Evolutionary conservation across 1,140 invertebrate genomes (phyloP).

Genomic region (Telenomus remus): DNA sequence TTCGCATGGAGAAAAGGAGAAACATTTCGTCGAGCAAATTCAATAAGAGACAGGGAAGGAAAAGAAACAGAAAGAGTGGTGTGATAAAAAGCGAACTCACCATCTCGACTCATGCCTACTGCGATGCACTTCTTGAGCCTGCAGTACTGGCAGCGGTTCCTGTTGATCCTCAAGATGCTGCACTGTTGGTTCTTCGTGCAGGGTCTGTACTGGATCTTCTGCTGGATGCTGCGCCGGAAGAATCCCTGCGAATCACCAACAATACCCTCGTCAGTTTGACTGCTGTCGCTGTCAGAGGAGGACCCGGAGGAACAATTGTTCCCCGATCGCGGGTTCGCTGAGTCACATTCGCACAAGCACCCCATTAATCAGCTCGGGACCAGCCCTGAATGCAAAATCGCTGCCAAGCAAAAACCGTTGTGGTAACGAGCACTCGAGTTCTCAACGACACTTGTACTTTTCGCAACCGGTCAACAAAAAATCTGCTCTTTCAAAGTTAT

Average conservation of each 20-base stretch:
- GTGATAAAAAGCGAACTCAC: slow-evolving; percentile 78
- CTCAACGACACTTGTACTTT: too few species aligned
- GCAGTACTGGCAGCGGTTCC: slow-evolving; percentile 98
- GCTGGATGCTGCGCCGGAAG: slow-evolving; percentile 93
- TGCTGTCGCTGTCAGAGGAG: slow-evolving; percentile 68
- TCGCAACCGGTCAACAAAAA: too few species aligned
- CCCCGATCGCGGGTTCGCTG: slow-evolving; percentile 70
- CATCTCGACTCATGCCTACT: slow-evolving; percentile 98
- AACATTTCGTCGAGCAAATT: not conserved
- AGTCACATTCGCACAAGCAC: slow-evolving; percentile 72
- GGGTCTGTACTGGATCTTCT: slow-evolving; percentile 98
- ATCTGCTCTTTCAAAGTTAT: too few species aligned
- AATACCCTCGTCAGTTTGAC: slow-evolving; percentile 73
- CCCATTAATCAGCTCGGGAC: slow-evolving; percentile 66
- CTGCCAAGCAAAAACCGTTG: too few species aligned
- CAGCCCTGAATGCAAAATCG: not conserved
- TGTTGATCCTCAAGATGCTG: slow-evolving; percentile 95
- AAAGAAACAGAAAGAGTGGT: slow-evolving; percentile 7
- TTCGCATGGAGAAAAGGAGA: slow-evolving; percentile 18
- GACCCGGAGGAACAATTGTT: slow-evolving; percentile 71
- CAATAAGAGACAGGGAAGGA: not conserved
- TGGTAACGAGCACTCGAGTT: too few species aligned
- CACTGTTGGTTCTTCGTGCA: slow-evolving; percentile 99
- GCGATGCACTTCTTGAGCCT: slow-evolving; percentile 98
- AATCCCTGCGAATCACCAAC: slow-evolving; percentile 83